phyloP scores from a whole-genome alignment of 2,797 vertebrate species.

The Phaenicophaeus curvirostris region DNA sequence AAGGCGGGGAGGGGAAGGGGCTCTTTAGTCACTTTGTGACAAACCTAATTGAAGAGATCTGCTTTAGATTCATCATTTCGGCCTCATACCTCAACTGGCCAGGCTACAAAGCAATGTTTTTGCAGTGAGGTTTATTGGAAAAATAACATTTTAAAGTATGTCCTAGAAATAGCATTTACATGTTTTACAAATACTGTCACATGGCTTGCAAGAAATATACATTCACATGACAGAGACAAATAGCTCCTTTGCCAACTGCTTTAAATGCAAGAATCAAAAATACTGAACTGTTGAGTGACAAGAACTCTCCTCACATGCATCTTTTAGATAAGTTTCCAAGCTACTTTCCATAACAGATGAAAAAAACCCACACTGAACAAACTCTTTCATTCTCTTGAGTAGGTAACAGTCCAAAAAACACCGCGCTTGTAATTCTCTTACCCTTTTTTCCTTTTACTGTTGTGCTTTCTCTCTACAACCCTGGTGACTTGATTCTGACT shows the following conservation, averaged over 20 bases:
- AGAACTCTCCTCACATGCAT: neutral
- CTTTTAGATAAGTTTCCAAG: neutral
- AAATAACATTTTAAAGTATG: neutral
- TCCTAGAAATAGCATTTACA: neutral
- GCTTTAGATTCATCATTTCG: neutral
- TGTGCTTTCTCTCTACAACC: neutral
- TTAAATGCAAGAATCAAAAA: slow-evolving; percentile 13
- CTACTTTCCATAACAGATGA: neutral
- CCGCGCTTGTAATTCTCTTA: neutral
- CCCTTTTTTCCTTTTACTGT: neutral
- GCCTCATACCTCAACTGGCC: neutral
- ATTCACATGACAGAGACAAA: neutral
- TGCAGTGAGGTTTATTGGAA: neutral
- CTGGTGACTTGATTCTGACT: neutral
- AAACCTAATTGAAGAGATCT: neutral
- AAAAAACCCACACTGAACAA: neutral
- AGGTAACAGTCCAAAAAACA: neutral
- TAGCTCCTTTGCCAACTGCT: neutral
- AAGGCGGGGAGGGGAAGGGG: rapidly evolving
- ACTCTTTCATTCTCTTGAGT: neutral
- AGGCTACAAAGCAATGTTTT: neutral
- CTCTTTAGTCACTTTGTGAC: neutral
- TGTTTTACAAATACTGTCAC: neutral
- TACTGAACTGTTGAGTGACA: neutral
- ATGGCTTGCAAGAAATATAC: neutral